phyloP scores from a whole-genome alignment of 2,888 invertebrate species.

The Ophioninae sp. region DNA sequence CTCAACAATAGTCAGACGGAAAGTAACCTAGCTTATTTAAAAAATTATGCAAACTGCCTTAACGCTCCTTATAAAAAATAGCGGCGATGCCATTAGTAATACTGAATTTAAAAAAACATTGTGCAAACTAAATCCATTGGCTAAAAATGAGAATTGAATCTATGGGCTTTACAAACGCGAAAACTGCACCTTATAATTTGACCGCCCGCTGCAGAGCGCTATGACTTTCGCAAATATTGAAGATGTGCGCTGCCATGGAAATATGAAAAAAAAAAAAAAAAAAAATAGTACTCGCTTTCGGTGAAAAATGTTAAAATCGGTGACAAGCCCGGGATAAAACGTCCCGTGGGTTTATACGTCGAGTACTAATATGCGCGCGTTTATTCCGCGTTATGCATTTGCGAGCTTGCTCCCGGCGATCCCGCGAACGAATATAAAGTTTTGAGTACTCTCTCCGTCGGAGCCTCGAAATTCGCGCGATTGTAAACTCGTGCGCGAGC shows the following conservation, averaged over 20 bases:
- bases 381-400: slow-evolving; percentile 4
- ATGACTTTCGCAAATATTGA: neutral
- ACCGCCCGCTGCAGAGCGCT: too few species aligned
- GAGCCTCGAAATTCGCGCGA: neutral
- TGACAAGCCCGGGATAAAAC: neutral
- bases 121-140: too few species aligned
- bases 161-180: too few species aligned
- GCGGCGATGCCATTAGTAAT: too few species aligned
- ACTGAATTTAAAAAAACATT: too few species aligned
- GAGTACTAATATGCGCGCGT: neutral
- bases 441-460: neutral
- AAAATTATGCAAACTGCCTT: too few species aligned
- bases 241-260: neutral
- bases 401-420: neutral
- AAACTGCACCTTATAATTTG: too few species aligned
- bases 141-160: too few species aligned
- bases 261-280: neutral
- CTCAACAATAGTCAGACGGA: too few species aligned
- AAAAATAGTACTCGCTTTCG: neutral
- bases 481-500: neutral
- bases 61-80: too few species aligned
- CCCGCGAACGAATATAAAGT: neutral
- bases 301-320: neutral
- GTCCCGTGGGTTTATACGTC: neutral
- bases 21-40: too few species aligned